These are phyloP conservation scores for Hydrophis major DNA, from an alignment of 2,797 vertebrate genomes.

Conservation along the genomic window DNA sequence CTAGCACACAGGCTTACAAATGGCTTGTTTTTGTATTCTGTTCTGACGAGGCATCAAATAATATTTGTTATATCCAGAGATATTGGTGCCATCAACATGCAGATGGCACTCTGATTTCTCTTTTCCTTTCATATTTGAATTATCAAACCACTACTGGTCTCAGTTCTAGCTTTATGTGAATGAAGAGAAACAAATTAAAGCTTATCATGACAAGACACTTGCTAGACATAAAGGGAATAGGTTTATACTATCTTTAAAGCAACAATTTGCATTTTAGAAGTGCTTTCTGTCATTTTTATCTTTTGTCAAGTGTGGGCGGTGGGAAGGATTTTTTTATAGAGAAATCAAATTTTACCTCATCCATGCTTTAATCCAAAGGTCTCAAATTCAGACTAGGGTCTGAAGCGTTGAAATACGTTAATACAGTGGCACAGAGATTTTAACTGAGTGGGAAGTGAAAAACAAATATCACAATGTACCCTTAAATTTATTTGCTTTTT, in stretches of 20 bases:
- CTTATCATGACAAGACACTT: neutral
- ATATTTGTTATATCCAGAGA: neutral
- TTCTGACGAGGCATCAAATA: neutral
- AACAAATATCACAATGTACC: neutral
- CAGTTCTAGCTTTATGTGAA: neutral
- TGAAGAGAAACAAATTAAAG: neutral
- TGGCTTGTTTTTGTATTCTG: neutral
- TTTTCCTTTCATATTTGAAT: neutral
- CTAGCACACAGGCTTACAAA: neutral
- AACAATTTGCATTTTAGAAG: neutral
- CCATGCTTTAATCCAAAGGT: neutral
- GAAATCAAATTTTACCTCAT: neutral
- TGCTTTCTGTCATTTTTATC: neutral
- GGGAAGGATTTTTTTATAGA: neutral
- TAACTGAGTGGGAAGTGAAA: neutral
- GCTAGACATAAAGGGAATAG: neutral
- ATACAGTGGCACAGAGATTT: neutral
- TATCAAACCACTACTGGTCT: neutral
- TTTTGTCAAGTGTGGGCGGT: neutral
- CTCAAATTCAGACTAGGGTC: neutral
- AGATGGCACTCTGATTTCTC: neutral
- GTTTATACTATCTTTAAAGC: neutral
- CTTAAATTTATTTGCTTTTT: neutral
- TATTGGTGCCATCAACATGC: neutral
- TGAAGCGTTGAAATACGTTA: neutral